phyloP scores from a whole-genome alignment of 2,797 vertebrate genomes.

The Potorous gilbertii region DNA sequence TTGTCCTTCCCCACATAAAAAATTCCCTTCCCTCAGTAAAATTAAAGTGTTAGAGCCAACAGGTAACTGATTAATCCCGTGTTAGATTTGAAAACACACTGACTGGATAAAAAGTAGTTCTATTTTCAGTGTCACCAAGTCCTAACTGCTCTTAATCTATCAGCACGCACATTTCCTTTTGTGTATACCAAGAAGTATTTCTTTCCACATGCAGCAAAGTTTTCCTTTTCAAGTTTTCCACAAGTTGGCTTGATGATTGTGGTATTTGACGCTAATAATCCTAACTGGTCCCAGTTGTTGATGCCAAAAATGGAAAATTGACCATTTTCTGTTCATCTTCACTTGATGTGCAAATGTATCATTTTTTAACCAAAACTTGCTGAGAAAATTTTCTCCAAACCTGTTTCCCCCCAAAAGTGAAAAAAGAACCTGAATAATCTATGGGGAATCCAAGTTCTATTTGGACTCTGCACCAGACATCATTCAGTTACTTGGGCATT shows the following conservation, averaged over 20 bases:
- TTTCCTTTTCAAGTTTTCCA: slow-evolving; percentile 93
- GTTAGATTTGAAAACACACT: slow-evolving; percentile 86
- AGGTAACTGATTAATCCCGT: slow-evolving; percentile 92
- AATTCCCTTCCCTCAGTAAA: slow-evolving; percentile 90
- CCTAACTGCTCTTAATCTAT: slow-evolving; percentile 96
- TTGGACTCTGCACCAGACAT: not conserved
- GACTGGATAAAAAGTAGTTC: slow-evolving; percentile 90
- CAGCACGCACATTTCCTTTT: slow-evolving; percentile 89
- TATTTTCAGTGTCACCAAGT: slow-evolving; percentile 92
- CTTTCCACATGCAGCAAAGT: slow-evolving; percentile 93
- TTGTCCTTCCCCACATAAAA: slow-evolving; percentile 97
- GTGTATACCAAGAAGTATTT: slow-evolving; percentile 90
- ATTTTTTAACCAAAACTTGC: slow-evolving; percentile 97
- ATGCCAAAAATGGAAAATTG: slow-evolving; percentile 97
- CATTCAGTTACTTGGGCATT: not conserved
- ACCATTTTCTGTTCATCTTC: slow-evolving; percentile 95
- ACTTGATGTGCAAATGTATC: slow-evolving; percentile 89
- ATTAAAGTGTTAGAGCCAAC: slow-evolving; percentile 95
- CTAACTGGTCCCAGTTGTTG: slow-evolving; percentile 97
- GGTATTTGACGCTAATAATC: slow-evolving; percentile 92
- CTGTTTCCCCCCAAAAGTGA: slow-evolving; percentile 94
- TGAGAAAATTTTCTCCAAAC: slow-evolving; percentile 93
- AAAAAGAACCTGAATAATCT: slow-evolving; percentile 92
- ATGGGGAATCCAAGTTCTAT: not conserved
- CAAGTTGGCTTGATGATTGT: slow-evolving; percentile 92